Evolutionary conservation across 2,797 vertebrate species (phyloP), one percentile per base, ranked within the genome.

Genomic region (Luscinia megarhynchos): DNA sequence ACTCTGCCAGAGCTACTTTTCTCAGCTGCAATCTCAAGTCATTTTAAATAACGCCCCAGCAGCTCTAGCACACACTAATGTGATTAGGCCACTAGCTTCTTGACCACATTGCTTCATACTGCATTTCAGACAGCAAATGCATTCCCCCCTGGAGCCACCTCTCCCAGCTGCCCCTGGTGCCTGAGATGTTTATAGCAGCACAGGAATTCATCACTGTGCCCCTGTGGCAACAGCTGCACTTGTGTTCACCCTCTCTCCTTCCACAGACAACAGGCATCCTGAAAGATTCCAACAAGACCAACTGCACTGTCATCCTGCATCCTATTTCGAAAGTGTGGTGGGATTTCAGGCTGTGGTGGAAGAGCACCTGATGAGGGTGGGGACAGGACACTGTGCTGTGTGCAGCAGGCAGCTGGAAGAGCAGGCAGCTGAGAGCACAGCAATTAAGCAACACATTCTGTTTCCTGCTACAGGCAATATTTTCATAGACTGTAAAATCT

Each of bases 1-100:
- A 84, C 70, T 77, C 68, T 1, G 5, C 88, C 10, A 11, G 93
- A 96, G 75, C 69, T 94, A 76, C 85, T 96, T 97, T 96, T 89
- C 83, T 93, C 88, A 94, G 88, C 94, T 94, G 84, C 90, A 93
- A 74, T 91, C 70, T 84, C 64, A 80, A 95, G 90, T 90, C 30
- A 87, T 94, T 96, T 94, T 84, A 91, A 94, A 96, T 93, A 93
- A 93, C 46, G 93, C 54, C 70, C 46, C 21, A 3, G 80, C 67
- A 95, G 77, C 80, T 91, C 84, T 85, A 87, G 92, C 69, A 85
- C 77, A 92, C 76, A 84, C 77, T 94, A 96, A 97, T 93, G 87
- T 90, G 79, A 96, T 97, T 91, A 96, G 87, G 88, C 80, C 74
- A 74, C 86, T 83, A 93, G 93, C 91, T 96, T 96, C 92, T 95